phyloP scores from a whole-genome alignment of 2,888 invertebrate genomes.

The Syritta pipiens region DNA sequence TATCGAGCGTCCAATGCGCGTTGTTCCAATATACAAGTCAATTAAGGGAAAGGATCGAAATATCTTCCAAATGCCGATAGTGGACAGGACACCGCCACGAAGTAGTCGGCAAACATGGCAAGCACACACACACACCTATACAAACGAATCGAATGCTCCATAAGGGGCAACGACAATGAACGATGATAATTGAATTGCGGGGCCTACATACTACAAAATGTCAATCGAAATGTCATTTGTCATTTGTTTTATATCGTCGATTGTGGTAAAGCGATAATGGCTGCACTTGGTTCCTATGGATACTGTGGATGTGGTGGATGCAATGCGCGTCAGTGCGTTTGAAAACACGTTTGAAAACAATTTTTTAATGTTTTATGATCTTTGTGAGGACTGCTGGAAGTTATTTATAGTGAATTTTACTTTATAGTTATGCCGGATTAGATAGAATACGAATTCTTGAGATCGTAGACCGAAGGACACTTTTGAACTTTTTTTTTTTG shows the following conservation, averaged over 20 bases:
- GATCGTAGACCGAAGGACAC: too few relatives aligned
- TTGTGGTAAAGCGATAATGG: conserved; percentile 68
- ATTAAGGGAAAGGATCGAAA: conserved; percentile 69
- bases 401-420: conserved; percentile 27
- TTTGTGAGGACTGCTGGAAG: neutral
- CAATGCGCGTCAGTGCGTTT: conserved; percentile 7
- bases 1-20: conserved; percentile 69
- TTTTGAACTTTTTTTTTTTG: too few relatives aligned
- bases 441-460: too few relatives aligned
- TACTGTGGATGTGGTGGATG: conserved; percentile 40
- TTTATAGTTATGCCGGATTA: conserved; percentile 41
- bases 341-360: conserved; percentile 21
- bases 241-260: conserved; percentile 68
- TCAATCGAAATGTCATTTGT: conserved; percentile 68
- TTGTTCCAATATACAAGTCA: conserved; percentile 70
- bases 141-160: conserved; percentile 13
- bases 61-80: conserved; percentile 67
- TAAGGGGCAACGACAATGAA: conserved; percentile 63
- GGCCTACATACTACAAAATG: conserved; percentile 69
- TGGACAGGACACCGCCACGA: conserved; percentile 68
- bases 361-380: conserved; percentile 23
- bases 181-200: conserved; percentile 69
- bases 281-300: conserved; percentile 66
- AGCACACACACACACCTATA: neutral
- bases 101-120: conserved; percentile 17